phyloP scores from a whole-genome alignment of 1,140 invertebrate genomes.

The Drosophila carrolli region DNA sequence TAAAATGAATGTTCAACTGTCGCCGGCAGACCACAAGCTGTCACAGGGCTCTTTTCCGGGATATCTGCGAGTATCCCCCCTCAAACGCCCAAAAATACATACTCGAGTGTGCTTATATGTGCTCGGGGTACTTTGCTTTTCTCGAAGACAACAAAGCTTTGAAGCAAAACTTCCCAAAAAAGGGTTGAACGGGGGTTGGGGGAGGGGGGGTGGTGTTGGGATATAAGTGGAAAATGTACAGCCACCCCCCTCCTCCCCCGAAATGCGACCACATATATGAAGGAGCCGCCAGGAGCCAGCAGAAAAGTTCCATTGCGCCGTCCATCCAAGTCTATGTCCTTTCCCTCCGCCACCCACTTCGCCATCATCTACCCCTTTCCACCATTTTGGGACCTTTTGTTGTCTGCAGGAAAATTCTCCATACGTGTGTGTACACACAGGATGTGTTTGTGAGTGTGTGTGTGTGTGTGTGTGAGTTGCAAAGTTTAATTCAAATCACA shows the following conservation, averaged over 20 bases:
- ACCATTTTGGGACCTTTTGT: conserved; percentile 61
- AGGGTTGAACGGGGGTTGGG: conserved; percentile 39
- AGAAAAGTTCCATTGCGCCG: conserved; percentile 34
- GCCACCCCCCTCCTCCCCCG: neutral
- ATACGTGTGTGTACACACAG: conserved; percentile 54
- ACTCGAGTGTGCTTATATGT: neutral
- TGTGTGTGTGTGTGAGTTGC: conserved; percentile 49
- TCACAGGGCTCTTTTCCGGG: conserved; percentile 60
- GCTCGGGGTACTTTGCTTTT: conserved; percentile 19
- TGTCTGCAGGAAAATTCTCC: conserved; percentile 79
- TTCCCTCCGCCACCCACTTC: conserved; percentile 10
- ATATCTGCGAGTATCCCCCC: conserved; percentile 29
- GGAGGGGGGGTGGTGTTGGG: conserved; percentile 4
- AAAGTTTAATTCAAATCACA: conserved; percentile 83
- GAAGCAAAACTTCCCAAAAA: conserved; percentile 75
- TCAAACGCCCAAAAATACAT: neutral
- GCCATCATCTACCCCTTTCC: neutral
- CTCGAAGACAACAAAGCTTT: conserved; percentile 69
- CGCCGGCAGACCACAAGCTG: conserved; percentile 79
- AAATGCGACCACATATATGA: conserved; percentile 8
- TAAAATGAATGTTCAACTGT: conserved; percentile 79
- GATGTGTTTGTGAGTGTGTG: conserved; percentile 7
- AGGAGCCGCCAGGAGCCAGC: conserved; percentile 15
- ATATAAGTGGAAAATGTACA: conserved; percentile 20
- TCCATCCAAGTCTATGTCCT: conserved; percentile 34